Percentiles rank a stretch among this genome's conserved stretches.
These are phyloP conservation scores for Notamacropus eugenii DNA, from an alignment of 2,797 vertebrate genomes.

Conservation along the genomic window DNA sequence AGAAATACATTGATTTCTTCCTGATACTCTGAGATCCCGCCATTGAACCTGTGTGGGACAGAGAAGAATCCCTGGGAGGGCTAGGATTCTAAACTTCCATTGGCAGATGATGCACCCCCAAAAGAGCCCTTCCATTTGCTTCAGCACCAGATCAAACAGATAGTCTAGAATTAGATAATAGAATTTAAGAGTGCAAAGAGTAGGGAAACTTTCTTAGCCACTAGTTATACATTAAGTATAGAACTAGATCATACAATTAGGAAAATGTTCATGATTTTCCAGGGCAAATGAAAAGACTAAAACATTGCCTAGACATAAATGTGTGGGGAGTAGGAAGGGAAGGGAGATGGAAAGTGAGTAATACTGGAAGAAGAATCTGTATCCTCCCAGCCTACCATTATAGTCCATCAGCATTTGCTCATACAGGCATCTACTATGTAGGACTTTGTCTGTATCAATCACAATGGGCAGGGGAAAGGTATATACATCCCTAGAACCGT, in stretches of 20 bases:
- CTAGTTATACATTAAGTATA: not conserved
- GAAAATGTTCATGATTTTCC: not conserved
- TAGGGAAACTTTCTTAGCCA: not conserved
- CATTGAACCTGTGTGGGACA: not conserved
- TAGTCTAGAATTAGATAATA: not conserved
- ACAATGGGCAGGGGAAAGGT: not conserved
- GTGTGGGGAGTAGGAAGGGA: not conserved
- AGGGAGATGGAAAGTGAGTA: not conserved
- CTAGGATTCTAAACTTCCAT: not conserved
- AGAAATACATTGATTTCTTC: not conserved
- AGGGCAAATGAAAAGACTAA: not conserved
- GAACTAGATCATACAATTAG: not conserved
- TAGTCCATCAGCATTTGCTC: not conserved
- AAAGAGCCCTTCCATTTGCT: not conserved
- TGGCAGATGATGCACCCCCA: not conserved
- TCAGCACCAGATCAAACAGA: not conserved
- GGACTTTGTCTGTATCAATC: not conserved
- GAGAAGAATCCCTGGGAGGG: not conserved
- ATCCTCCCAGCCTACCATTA: not conserved
- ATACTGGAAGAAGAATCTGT: not conserved
- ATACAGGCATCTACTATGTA: not conserved
- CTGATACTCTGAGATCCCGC: not conserved
- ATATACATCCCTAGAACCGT: not conserved
- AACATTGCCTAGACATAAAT: not conserved
- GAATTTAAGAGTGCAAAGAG: not conserved